These are phyloP conservation scores for Danionella dracula DNA, from an alignment of 2,797 vertebrate species.

Conservation along the genomic window DNA sequence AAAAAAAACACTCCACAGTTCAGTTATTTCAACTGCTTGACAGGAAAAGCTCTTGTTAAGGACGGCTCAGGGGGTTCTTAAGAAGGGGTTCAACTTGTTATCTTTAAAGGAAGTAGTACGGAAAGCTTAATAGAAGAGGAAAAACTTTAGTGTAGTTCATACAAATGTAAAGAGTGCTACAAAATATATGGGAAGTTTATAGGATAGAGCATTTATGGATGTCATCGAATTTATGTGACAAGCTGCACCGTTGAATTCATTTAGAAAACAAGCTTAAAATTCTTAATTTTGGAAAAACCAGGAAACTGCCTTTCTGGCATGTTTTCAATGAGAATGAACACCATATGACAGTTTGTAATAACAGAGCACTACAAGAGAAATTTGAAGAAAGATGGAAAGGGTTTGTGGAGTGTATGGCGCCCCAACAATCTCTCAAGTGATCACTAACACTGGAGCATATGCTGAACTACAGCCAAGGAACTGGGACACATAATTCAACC, in stretches of 20 bases:
- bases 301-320: too few relatives aligned
- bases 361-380: too few relatives aligned
- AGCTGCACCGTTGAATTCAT: too few relatives aligned
- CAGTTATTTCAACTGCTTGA: not conserved
- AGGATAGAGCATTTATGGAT: too few relatives aligned
- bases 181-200: too few relatives aligned
- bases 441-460: not conserved
- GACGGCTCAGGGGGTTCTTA: not conserved
- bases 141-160: slow-evolving; percentile 18
- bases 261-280: too few relatives aligned
- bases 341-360: too few relatives aligned
- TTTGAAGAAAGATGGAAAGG: slow-evolving; percentile 13
- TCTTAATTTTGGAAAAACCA: too few relatives aligned
- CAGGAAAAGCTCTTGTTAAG: not conserved
- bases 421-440: not conserved
- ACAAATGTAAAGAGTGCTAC: too few relatives aligned
- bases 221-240: too few relatives aligned
- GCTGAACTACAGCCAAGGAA: slow-evolving; percentile 13
- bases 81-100: not conserved
- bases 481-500: slow-evolving; percentile 7
- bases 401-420: slow-evolving; percentile 1
- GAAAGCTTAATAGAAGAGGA: not conserved
- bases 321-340: too few relatives aligned
- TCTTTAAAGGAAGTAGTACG: not conserved
- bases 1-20: not conserved